Conservation (phyloP, 2,113 vertebrate genomes). For the Thinocorus orbignyianus region DNA sequence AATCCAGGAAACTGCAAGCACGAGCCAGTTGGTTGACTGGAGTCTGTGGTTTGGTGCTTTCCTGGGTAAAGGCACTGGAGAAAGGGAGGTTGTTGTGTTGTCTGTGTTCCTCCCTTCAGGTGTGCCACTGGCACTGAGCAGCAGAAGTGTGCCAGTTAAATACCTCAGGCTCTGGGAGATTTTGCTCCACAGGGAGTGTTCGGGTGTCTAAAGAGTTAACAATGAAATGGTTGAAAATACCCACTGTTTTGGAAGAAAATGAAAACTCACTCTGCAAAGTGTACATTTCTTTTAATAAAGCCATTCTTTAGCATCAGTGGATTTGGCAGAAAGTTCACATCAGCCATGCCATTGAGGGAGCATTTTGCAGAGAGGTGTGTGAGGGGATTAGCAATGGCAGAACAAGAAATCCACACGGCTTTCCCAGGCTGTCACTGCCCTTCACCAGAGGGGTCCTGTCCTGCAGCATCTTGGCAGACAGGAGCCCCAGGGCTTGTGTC, state of each 20-base stretch:
- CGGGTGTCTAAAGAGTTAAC: background rate
- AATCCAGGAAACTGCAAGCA: background rate
- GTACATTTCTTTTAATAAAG: background rate
- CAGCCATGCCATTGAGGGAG: background rate
- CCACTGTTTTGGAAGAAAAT: background rate
- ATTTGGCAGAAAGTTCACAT: background rate
- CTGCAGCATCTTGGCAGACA: accelerated
- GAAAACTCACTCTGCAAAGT: background rate
- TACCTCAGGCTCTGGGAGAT: background rate
- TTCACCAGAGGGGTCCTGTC: accelerated
- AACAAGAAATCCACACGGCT: too few species aligned
- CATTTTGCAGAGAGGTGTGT: background rate
- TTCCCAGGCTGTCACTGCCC: background rate
- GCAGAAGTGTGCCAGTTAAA: background rate
- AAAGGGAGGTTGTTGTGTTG: background rate
- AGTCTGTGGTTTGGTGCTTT: background rate
- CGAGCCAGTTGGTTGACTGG: background rate
- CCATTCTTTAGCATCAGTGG: background rate
- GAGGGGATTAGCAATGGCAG: background rate
- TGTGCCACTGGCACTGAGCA: background rate
- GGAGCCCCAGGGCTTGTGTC: background rate
- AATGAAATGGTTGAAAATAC: background rate
- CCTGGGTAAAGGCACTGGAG: background rate
- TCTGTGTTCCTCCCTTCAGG: background rate
- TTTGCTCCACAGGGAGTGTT: accelerated